Evolutionary conservation across 1,140 invertebrate species (phyloP).

Genomic region (Ceratosolen fusciceps): DNA sequence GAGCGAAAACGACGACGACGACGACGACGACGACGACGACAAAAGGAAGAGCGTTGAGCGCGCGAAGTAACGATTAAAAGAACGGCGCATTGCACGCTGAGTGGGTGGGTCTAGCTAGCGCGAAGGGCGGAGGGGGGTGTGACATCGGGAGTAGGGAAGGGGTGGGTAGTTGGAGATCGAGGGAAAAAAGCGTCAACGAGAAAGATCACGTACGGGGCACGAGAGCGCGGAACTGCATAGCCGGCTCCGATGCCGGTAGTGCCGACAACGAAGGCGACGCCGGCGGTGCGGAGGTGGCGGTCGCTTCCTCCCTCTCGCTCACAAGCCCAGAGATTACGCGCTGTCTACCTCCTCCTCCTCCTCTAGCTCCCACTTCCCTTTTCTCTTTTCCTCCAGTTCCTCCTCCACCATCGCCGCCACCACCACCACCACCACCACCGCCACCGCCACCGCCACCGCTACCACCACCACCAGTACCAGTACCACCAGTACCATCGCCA

Average conservation of each 20-base stretch:
- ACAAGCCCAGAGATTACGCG: conserved; percentile 26
- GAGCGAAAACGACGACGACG: background rate
- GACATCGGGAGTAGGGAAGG: too few species aligned
- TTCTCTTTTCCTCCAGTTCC: background rate
- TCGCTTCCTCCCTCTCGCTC: background rate
- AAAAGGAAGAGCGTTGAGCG: background rate
- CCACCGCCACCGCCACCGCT: background rate
- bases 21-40: background rate
- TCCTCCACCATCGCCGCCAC: background rate
- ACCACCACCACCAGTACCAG: background rate
- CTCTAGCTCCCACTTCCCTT: background rate
- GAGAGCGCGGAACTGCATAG: conserved; percentile 8
- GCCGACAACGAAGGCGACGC: background rate
- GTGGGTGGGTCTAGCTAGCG: too few species aligned
- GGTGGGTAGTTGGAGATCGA: too few species aligned
- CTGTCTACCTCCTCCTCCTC: conserved; percentile 42
- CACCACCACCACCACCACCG: background rate
- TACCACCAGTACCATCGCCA: background rate
- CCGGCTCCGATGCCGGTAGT: conserved; percentile 13
- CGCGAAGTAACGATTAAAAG: conserved; percentile 48
- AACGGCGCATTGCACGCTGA: background rate
- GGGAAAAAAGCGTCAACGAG: conserved; percentile 21
- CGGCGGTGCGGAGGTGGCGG: background rate
- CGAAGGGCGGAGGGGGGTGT: too few species aligned
- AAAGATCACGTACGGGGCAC: conserved; percentile 44